phyloP scores from a whole-genome alignment of 2,797 vertebrate species.

The Hippocampus kuda region DNA sequence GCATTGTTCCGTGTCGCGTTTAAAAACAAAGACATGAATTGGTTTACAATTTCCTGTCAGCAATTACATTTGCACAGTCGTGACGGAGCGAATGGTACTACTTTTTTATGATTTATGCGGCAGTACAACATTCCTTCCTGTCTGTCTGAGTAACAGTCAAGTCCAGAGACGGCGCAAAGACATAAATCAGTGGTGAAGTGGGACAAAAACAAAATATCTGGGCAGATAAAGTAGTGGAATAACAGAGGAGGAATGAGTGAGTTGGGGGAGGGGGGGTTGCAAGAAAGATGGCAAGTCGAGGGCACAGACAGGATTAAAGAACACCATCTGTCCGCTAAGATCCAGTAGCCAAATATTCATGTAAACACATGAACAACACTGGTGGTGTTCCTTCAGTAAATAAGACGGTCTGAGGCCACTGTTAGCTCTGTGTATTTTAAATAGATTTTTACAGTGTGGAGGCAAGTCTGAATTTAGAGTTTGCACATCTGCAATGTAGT shows the following conservation, averaged over 20 bases:
- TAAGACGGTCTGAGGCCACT: too few species aligned
- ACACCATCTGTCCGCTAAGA: conserved; percentile 56
- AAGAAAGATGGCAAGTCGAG: conserved; percentile 19
- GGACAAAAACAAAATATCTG: conserved; percentile 3
- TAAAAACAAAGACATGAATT: neutral
- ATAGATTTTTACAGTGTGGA: too few species aligned
- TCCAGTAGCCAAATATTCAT: conserved; percentile 8
- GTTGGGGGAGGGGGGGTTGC: conserved; percentile 1
- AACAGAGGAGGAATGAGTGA: conserved; percentile 4
- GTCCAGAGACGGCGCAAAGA: neutral
- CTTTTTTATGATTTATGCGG: conserved; percentile 8
- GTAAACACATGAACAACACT: conserved; percentile 33
- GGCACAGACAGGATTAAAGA: conserved; percentile 60
- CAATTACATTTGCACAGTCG: neutral
- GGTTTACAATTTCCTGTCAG: neutral
- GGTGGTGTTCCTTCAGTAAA: neutral
- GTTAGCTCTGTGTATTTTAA: too few species aligned
- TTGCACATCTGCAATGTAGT: too few species aligned
- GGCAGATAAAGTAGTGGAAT: conserved; percentile 11
- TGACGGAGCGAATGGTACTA: neutral
- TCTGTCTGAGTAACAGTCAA: conserved; percentile 17
- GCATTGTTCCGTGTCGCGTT: neutral
- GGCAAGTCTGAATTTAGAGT: too few species aligned
- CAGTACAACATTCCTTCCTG: conserved; percentile 29
- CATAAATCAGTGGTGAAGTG: neutral